Percentiles rank a stretch among this genome's conserved stretches.
phyloP scores from a whole-genome alignment of 2,888 invertebrate species.

The Drosophila anceps region DNA sequence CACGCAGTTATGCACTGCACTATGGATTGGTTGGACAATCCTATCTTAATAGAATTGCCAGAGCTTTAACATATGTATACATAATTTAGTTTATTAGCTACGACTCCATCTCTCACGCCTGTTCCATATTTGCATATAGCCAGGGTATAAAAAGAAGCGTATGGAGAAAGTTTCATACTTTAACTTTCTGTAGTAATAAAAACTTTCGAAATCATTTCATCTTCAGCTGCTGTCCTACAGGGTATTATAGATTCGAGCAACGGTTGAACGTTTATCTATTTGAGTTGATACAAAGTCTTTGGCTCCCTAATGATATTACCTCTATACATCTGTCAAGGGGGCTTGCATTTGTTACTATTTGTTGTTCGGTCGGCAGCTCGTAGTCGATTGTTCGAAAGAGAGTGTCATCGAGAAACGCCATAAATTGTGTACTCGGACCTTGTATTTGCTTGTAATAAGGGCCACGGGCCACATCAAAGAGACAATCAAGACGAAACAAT shows the following conservation, averaged over 20 bases:
- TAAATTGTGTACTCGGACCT: conserved; percentile 52
- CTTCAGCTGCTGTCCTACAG: neutral
- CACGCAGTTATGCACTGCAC: no score
- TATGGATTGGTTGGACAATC: neutral
- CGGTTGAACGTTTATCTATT: neutral
- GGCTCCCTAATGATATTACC: conserved; percentile 40
- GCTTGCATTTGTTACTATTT: conserved; percentile 34
- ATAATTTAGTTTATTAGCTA: no score
- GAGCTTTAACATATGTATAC: no score
- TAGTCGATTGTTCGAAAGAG: conserved; percentile 48
- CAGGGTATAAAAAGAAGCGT: no score
- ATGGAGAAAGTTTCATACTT: neutral
- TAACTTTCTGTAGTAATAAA: neutral
- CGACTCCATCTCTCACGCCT: no score
- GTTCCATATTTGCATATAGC: no score
- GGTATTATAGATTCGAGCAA: neutral
- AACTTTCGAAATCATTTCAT: neutral
- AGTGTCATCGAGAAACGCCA: conserved; percentile 64
- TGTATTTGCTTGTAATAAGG: conserved; percentile 44
- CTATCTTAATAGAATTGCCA: neutral
- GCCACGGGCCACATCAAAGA: conserved; percentile 64
- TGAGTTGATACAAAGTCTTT: neutral
- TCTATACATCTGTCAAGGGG: conserved; percentile 44
- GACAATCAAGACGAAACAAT: conserved; percentile 67
- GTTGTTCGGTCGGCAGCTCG: conserved; percentile 12